Evolutionary conservation across 2,797 vertebrate genomes (phyloP).

Genomic region (Buphagus erythrorhynchus): DNA sequence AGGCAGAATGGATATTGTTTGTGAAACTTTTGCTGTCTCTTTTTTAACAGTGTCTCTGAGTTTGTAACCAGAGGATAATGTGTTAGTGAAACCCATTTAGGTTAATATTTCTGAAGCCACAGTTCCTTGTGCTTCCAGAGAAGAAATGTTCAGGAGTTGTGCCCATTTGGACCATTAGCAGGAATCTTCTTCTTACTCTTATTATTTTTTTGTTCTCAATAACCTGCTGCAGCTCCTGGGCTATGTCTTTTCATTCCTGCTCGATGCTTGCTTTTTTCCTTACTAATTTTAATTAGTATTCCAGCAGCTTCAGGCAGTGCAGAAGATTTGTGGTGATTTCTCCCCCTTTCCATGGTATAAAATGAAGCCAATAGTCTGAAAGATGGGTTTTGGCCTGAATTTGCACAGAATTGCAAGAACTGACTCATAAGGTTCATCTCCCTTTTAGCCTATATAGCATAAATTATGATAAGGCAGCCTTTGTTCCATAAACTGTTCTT

Average conservation of each 20-base stretch:
- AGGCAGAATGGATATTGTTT: neutral
- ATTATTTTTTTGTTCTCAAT: neutral
- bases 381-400: conserved; percentile 28
- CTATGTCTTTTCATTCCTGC: neutral
- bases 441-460: neutral
- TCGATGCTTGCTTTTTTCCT: neutral
- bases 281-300: neutral
- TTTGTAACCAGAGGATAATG: neutral
- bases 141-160: neutral
- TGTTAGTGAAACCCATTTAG: neutral
- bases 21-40: neutral
- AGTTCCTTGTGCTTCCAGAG: neutral
- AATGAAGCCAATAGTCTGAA: conserved; percentile 1
- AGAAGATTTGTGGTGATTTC: neutral
- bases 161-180: neutral
- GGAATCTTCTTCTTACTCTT: neutral
- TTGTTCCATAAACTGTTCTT: conserved; percentile 11
- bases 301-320: neutral
- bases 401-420: neutral
- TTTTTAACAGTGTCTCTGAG: neutral
- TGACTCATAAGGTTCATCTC: neutral
- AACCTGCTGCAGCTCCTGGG: neutral
- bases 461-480: neutral
- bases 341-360: neutral
- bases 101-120: neutral